Evolutionary conservation across 2,113 vertebrate species (phyloP).

Genomic region (Bombycilla garrulus): DNA sequence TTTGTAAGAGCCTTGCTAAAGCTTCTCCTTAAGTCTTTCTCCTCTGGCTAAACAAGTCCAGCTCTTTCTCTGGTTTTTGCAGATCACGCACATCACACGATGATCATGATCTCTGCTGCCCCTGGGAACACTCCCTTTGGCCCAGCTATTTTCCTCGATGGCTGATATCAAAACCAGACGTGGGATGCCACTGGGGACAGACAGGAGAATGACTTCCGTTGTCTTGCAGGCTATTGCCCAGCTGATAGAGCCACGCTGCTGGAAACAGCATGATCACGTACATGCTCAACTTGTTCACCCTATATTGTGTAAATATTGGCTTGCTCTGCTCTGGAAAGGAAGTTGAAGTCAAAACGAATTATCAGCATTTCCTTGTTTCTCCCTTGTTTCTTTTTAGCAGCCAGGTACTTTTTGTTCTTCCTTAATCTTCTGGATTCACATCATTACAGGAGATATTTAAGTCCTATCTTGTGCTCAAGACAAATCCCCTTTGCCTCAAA

Average conservation of each 20-base stretch:
- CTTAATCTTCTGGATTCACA: background rate
- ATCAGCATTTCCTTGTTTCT: background rate
- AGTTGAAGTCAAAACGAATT: background rate
- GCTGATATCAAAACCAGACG: background rate
- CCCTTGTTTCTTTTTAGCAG: background rate
- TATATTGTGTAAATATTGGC: background rate
- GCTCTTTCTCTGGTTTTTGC: background rate
- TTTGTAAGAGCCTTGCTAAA: background rate
- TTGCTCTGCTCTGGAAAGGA: background rate
- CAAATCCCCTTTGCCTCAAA: constrained; percentile 2
- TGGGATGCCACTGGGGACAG: background rate
- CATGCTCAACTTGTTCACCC: background rate
- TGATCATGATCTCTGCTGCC: no score
- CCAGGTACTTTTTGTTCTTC: background rate
- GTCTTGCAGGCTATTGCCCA: background rate
- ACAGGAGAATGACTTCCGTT: background rate
- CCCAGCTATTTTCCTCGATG: background rate
- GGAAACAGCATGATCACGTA: background rate
- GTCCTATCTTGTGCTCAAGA: background rate
- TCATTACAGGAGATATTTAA: background rate
- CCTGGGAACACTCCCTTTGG: background rate
- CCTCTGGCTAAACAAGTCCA: background rate
- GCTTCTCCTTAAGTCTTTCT: background rate
- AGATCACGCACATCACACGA: rapidly evolving
- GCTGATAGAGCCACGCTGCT: background rate